phyloP scores from a whole-genome alignment of 1,140 invertebrate genomes.

The Drosophila nebulosa region DNA sequence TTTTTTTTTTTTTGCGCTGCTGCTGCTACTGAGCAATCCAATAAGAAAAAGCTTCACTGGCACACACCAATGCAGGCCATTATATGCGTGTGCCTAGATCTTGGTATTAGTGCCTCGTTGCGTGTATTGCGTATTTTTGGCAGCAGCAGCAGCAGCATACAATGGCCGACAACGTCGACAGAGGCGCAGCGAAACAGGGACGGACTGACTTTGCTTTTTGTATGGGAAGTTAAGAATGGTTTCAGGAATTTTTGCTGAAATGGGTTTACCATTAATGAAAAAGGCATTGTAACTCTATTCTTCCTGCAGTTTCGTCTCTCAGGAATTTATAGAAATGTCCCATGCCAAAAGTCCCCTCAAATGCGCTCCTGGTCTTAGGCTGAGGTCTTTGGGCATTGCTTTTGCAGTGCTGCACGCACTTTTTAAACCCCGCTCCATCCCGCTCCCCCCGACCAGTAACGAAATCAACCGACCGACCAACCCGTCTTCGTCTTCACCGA shows the following conservation, averaged over 20 bases:
- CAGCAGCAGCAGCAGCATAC: constrained; percentile 40
- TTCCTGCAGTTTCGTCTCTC: too few relatives aligned
- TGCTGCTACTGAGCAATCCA: constrained; percentile 59
- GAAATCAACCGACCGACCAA: not conserved
- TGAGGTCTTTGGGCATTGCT: constrained; percentile 13
- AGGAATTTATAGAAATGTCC: too few relatives aligned
- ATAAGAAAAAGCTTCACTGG: constrained; percentile 61
- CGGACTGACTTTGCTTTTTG: constrained; percentile 7
- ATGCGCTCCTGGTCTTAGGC: constrained; percentile 12
- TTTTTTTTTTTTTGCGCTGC: constrained; percentile 15
- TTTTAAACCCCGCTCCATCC: constrained; percentile 25
- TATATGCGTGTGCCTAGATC: constrained; percentile 47
- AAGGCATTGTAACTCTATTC: too few relatives aligned
- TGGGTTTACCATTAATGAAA: too few relatives aligned
- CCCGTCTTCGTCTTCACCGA: not conserved
- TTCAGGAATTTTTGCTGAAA: too few relatives aligned
- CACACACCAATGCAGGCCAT: constrained; percentile 71
- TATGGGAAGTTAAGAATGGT: not conserved
- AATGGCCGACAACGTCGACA: constrained; percentile 46
- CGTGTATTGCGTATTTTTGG: constrained; percentile 73
- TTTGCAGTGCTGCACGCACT: constrained; percentile 75
- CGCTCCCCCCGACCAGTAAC: not conserved
- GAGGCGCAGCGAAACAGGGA: constrained; percentile 33
- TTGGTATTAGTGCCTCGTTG: constrained; percentile 17
- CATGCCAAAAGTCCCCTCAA: not conserved